Conservation (phyloP, 2,888 invertebrate genomes). For the Hoplodrina ambigua region DNA sequence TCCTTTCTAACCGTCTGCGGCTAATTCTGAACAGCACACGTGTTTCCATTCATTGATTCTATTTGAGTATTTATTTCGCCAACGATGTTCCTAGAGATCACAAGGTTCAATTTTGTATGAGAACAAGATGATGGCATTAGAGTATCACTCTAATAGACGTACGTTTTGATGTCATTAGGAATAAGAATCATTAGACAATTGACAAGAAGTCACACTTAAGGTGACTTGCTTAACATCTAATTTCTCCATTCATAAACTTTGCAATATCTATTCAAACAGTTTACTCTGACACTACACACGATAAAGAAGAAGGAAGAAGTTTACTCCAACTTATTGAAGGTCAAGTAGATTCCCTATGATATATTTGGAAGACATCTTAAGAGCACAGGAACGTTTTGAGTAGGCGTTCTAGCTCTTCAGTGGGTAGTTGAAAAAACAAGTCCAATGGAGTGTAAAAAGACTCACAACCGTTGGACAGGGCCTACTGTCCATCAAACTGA, state of each 20-base stretch:
- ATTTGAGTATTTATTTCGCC: slow-evolving; percentile 9
- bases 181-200: not conserved
- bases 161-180: not conserved
- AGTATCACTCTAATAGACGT: not conserved
- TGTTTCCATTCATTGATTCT: slow-evolving; percentile 22
- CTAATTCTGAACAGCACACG: slow-evolving; percentile 18
- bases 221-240: not conserved
- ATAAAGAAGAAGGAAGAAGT: no score
- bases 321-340: no score
- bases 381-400: not conserved
- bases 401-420: not conserved
- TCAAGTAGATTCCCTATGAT: slow-evolving; percentile 1
- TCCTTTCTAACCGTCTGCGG: not conserved
- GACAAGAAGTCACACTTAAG: not conserved
- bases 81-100: not conserved
- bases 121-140: not conserved
- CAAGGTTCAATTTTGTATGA: not conserved
- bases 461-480: no score
- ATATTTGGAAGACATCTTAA: slow-evolving; percentile 6
- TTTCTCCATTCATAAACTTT: not conserved
- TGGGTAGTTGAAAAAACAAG: slow-evolving; percentile 4
- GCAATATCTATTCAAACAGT: not conserved
- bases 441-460: no score
- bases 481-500: no score
- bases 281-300: no score